Conservation (phyloP, 2,888 invertebrate genomes). For the Glomeris marginata region DNA sequence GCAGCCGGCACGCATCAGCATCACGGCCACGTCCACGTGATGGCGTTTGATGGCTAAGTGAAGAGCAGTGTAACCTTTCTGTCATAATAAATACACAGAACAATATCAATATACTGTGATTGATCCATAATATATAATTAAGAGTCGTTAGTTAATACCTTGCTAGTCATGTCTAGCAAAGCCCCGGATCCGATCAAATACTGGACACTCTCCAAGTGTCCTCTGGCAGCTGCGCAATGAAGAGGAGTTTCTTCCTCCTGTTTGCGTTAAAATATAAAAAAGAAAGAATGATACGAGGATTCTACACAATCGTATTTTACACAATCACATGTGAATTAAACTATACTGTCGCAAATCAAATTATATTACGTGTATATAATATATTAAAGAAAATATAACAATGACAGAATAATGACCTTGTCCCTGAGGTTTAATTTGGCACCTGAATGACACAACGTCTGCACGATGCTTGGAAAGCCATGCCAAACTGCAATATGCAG, state of each 20-base stretch:
- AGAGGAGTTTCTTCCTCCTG: slow-evolving; percentile 40
- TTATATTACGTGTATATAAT: neutral
- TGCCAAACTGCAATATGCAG: slow-evolving; percentile 40
- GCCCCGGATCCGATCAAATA: slow-evolving; percentile 36
- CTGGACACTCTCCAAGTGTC: slow-evolving; percentile 38
- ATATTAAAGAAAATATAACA: too few species aligned
- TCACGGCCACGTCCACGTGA: slow-evolving; percentile 40
- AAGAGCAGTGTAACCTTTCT: slow-evolving; percentile 40
- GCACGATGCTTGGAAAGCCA: slow-evolving; percentile 32
- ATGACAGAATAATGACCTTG: too few species aligned
- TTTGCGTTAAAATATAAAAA: slow-evolving; percentile 8
- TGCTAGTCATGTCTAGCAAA: slow-evolving; percentile 35
- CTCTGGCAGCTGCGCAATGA: slow-evolving; percentile 37
- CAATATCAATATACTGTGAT: neutral
- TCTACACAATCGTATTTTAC: neutral
- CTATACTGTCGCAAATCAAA: neutral
- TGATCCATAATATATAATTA: slow-evolving; percentile 1
- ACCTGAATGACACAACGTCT: slow-evolving; percentile 29
- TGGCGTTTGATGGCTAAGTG: slow-evolving; percentile 43
- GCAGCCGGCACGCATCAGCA: slow-evolving; percentile 44
- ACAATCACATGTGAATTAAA: neutral
- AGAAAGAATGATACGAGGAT: neutral
- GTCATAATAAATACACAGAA: slow-evolving; percentile 16
- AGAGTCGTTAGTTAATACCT: slow-evolving; percentile 23
- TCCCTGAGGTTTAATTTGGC: slow-evolving; percentile 30